A percentile compares a stretch with the other conserved stretches of the same genome.
phyloP scores from a whole-genome alignment of 2,113 vertebrate genomes.

The Parus major region DNA sequence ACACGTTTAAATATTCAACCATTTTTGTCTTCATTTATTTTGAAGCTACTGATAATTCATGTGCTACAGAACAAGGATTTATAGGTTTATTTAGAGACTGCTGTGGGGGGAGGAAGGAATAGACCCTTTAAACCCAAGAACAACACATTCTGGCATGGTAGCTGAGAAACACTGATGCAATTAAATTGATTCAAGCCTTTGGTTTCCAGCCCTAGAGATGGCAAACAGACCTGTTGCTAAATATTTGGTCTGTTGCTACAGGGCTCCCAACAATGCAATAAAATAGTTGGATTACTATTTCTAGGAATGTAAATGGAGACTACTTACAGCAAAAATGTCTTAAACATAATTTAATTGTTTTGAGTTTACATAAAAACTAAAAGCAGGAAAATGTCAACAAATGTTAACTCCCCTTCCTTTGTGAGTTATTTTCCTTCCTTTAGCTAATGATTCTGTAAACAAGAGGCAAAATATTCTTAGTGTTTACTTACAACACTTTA shows the following conservation, averaged over 20 bases:
- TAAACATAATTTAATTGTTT: conserved; percentile 78
- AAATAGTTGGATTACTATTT: conserved; percentile 72
- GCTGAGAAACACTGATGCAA: conserved; percentile 49
- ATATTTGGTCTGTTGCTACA: conserved; percentile 58
- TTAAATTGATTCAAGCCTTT: conserved; percentile 69
- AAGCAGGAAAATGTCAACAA: conserved; percentile 78
- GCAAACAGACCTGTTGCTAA: conserved; percentile 62
- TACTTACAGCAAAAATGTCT: conserved; percentile 76
- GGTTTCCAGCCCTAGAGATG: conserved; percentile 63
- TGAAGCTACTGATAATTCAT: conserved; percentile 75
- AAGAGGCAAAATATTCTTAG: conserved; percentile 43
- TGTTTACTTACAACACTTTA: conserved; percentile 75
- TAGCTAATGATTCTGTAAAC: conserved; percentile 64
- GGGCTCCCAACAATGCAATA: conserved; percentile 54
- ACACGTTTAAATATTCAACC: conserved; percentile 80
- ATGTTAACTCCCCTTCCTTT: conserved; percentile 72
- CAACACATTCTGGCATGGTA: not conserved
- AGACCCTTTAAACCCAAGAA: conserved; percentile 35
- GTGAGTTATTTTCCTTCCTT: conserved; percentile 58
- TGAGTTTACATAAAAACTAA: conserved; percentile 76
- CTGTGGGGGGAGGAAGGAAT: conserved; percentile 21
- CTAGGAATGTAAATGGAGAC: conserved; percentile 67
- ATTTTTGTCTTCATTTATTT: conserved; percentile 78
- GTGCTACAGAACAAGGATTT: conserved; percentile 67
- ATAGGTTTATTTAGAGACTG: conserved; percentile 74